Base-by-base conservation (phyloP, 2,797 vertebrate species). In the Prionace glauca region DNA sequence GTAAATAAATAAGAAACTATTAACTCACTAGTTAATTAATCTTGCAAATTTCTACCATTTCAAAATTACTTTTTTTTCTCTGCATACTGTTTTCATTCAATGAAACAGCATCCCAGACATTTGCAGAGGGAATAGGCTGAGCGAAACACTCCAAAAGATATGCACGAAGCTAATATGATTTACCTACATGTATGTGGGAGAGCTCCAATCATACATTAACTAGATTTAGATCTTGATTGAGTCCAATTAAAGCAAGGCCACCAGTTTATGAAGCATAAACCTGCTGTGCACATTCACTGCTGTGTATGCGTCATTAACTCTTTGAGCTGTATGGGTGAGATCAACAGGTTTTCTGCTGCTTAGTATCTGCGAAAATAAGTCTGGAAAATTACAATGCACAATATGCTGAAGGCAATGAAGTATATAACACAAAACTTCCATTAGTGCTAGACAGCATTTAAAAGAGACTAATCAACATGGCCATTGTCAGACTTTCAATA, bases 231-330 rank as follows among this genome's bases (percentile, higher is more conserved):
- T 77, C 71, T 95, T 74, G 93, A 74, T 36, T 32, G 93, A 20
- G 26, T 95, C 71, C 71, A 95, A 56, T 95, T 95, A 95, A 95
- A 94, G 69, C 45, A 29, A 77, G 29, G 45, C 71, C 71, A 77
- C 41, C 71, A 72, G 69, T 36, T 94, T 56, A 71, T 74, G 69
- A 74, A 94, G 67, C 93, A 95, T 77, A 74, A 74, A 74, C 29
- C 24, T 95, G 71, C 71, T 22, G 41, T 95, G 36, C 71, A 32
- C 29, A 1, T 95, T n/a, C 69, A 95, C 3, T 56, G 71, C 5
- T 45, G 69, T 74, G 41, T 20, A 74, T 29, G 93, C 69, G 45
- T 95, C 93, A 95, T 95, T 77, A 95, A 95, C 71, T 95, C 91
- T 77, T 95, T 95, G 50, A 12, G 29, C 71, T 60, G 45, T 56